Conservation (phyloP, 2,888 invertebrate species). For the Cryptus viduatorius region DNA sequence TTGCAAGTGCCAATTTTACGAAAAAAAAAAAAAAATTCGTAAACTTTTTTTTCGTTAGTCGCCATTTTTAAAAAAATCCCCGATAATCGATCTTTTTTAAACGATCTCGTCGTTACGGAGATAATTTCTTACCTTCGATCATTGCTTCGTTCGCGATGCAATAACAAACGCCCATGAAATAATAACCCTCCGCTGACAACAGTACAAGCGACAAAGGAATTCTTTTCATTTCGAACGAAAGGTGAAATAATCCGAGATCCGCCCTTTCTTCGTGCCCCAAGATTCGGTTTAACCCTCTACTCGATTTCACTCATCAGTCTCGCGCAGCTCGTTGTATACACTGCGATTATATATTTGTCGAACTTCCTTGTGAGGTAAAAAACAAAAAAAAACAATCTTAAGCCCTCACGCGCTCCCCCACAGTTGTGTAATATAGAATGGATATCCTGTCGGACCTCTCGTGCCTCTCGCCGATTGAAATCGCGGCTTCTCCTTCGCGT, state of each 20-base stretch:
- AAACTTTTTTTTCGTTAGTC: too few species aligned
- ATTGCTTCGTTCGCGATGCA: neutral
- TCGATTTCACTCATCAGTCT: constrained; percentile 43
- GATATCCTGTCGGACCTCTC: constrained; percentile 79
- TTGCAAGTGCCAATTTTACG: neutral
- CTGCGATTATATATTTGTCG: constrained; percentile 32
- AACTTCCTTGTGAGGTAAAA: constrained; percentile 42
- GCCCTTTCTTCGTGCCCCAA: constrained; percentile 81
- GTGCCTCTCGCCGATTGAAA: constrained; percentile 62
- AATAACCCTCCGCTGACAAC: constrained; percentile 19
- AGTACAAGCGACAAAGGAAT: constrained; percentile 44
- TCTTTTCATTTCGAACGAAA: constrained; percentile 22
- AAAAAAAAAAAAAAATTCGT: neutral
- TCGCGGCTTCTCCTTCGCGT: constrained; percentile 60
- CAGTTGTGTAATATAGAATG: constrained; percentile 77
- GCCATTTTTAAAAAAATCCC: too few species aligned
- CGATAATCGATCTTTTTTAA: too few species aligned
- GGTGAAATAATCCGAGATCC: constrained; percentile 80
- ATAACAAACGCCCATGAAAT: constrained; percentile 1
- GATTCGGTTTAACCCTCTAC: constrained; percentile 64
- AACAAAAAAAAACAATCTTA: constrained; percentile 11
- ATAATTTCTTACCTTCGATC: too few species aligned
- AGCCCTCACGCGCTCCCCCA: constrained; percentile 53
- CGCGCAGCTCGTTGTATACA: neutral
- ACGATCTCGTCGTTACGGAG: too few species aligned